Conservation (phyloP, 2,888 invertebrate genomes). For the Dasypogon diadema region DNA sequence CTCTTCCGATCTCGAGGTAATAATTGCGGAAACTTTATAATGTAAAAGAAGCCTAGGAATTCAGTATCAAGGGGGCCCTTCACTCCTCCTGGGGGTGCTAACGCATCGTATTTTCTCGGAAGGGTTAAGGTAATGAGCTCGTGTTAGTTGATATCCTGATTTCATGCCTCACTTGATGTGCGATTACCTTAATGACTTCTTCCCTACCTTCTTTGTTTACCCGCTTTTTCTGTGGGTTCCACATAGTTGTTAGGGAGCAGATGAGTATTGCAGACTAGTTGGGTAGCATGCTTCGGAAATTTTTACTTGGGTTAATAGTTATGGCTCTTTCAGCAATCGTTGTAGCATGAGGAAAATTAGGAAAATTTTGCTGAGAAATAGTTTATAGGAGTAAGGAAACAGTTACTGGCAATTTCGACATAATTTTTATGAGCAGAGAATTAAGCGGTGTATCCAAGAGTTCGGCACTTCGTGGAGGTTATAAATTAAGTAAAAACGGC, state of each 20-base stretch:
- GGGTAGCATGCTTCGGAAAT: too few species aligned
- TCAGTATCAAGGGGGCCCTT: neutral
- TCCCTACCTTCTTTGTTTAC: slow-evolving; percentile 6
- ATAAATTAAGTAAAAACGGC: too few species aligned
- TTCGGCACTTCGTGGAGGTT: too few species aligned
- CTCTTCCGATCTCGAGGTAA: too few species aligned
- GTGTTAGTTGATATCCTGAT: slow-evolving; percentile 50
- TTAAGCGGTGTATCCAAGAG: too few species aligned
- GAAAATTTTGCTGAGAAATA: neutral
- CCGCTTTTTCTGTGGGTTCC: neutral
- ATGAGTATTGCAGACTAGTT: too few species aligned
- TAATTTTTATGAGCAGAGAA: neutral
- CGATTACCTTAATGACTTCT: slow-evolving; percentile 49
- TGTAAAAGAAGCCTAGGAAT: neutral
- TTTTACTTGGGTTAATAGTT: too few species aligned
- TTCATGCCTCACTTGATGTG: slow-evolving; percentile 45
- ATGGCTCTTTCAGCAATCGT: too few species aligned
- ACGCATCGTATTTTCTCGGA: neutral
- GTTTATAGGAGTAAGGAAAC: neutral
- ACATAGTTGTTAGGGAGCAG: too few species aligned
- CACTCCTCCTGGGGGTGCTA: neutral
- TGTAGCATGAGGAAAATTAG: neutral
- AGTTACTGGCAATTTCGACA: neutral
- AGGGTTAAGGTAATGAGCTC: slow-evolving; percentile 46
- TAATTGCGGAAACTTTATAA: slow-evolving; percentile 14